phyloP scores from a whole-genome alignment of 2,113 vertebrate species.

The Hemibates koningsi region DNA sequence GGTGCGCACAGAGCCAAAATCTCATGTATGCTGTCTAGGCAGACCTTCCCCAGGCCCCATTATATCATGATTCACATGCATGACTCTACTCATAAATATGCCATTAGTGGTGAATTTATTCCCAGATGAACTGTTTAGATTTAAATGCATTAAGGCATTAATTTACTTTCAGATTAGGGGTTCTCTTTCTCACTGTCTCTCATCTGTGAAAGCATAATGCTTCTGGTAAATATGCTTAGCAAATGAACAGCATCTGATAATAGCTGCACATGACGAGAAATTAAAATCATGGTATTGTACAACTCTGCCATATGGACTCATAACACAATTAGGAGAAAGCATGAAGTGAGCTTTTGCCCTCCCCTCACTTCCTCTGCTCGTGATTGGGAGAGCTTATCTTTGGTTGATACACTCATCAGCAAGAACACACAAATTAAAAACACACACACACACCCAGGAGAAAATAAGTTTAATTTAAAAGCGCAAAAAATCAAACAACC shows the following conservation, averaged over 20 bases:
- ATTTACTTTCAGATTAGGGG: conserved; percentile 4
- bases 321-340: conserved; percentile 39
- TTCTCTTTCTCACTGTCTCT: background rate
- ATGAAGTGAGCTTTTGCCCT: background rate
- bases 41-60: background rate
- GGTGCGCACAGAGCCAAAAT: background rate
- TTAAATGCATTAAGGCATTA: conserved; percentile 32
- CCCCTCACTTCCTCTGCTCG: background rate
- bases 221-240: conserved; percentile 21
- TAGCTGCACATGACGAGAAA: conserved; percentile 12
- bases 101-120: conserved; percentile 20
- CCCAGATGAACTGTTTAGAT: conserved; percentile 20
- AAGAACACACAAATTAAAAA: background rate
- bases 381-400: background rate
- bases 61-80: background rate
- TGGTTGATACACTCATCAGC: background rate
- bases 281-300: conserved; percentile 5
- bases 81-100: conserved; percentile 8
- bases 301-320: conserved; percentile 15
- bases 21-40: background rate
- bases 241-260: conserved; percentile 34
- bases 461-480: background rate
- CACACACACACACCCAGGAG: background rate
- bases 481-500: background rate
- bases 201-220: conserved; percentile 9